Evolutionary conservation across 2,888 invertebrate genomes (phyloP).

Genomic region (Drosophila infuscata): DNA sequence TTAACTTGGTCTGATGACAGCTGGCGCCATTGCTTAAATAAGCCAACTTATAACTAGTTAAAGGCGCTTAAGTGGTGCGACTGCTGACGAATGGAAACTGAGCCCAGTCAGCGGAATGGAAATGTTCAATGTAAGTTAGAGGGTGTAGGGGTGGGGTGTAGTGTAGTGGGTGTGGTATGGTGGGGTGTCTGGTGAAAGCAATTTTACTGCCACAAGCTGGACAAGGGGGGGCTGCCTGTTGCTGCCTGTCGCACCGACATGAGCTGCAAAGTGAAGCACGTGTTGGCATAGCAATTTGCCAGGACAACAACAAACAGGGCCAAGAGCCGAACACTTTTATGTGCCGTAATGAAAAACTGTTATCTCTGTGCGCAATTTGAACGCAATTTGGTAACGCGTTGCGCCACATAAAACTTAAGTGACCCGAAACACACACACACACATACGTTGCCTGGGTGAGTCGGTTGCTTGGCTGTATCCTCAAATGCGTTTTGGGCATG

Average conservation of each 20-base stretch:
- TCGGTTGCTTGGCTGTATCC: slow-evolving; percentile 1
- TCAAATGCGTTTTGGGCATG: slow-evolving; percentile 23
- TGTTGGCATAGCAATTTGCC: slow-evolving; percentile 78
- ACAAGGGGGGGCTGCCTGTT: slow-evolving; percentile 55
- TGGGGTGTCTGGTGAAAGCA: slow-evolving; percentile 20
- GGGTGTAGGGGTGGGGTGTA: neutral
- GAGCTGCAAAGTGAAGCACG: slow-evolving; percentile 81
- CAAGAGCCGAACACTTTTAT: slow-evolving; percentile 74
- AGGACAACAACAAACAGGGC: slow-evolving; percentile 35
- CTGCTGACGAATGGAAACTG: slow-evolving; percentile 37
- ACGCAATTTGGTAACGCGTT: slow-evolving; percentile 82
- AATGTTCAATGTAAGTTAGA: slow-evolving; percentile 12
- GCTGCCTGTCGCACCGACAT: slow-evolving; percentile 58
- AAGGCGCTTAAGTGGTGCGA: slow-evolving; percentile 31
- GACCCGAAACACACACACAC: slow-evolving; percentile 68
- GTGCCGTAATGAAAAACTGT: slow-evolving; percentile 80
- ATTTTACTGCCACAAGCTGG: slow-evolving; percentile 56
- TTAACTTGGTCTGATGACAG: slow-evolving; percentile 75
- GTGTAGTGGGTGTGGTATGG: neutral
- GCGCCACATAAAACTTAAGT: slow-evolving; percentile 81
- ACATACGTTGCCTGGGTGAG: slow-evolving; percentile 4
- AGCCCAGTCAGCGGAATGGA: slow-evolving; percentile 19
- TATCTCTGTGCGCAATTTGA: slow-evolving; percentile 79
- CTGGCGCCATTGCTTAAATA: slow-evolving; percentile 71
- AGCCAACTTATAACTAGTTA: slow-evolving; percentile 40